Base-by-base conservation (phyloP, 2,113 vertebrate species). In the Mirounga angustirostris region DNA sequence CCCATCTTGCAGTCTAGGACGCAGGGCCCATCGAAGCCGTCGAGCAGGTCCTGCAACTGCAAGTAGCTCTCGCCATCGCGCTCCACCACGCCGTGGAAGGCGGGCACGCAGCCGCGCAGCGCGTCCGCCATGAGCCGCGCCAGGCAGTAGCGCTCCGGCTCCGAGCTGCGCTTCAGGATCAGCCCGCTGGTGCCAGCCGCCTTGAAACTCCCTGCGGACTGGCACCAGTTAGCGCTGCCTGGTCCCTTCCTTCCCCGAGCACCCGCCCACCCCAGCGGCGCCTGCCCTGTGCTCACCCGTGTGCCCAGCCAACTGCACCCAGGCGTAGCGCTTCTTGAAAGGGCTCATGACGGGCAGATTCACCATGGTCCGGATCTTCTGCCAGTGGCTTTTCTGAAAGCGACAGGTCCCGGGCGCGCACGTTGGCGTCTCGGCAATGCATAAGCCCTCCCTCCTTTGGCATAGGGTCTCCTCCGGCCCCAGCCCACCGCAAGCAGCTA, bases 1-100 rank as follows among this genome's bases (percentile, higher is more conserved):
- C 99, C 99, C 99, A 99, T 99, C 98, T 99, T 99, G 99, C 99
- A 99, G 98, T 99, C 99, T 98, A 99, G 99, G 93, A 99, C 99
- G 61, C 99, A 99, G 30, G 99, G 99, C 30, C 99, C 99, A 59
- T 99, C 99, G 97, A 99, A 99, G 97, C 98, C 98, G 28, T 98
- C 98, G 28, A 99, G 99, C 97, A 99, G 98, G 98, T 99, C 99
- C 83, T 99, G 99, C 98, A 99, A 98, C 94, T 99, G 99, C 91
- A 99, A 98, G 98, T 99, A 99, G 97, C 98, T 99, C 98, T 99
- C 99, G 19, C 99, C 99, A 0, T 99, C 99, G 91, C 99, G 99
- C 94, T 99, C 99, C 96, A 99, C 99, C 52, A 99, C 98, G 1
- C 99, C 99, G 0, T 99, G 99, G 98, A 99, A 99, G 78, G 98